A percentile compares a stretch with the other conserved stretches of the same genome.
Evolutionary conservation across 2,797 vertebrate genomes (phyloP).

Genomic region (Schizopygopsis pylzovi): DNA sequence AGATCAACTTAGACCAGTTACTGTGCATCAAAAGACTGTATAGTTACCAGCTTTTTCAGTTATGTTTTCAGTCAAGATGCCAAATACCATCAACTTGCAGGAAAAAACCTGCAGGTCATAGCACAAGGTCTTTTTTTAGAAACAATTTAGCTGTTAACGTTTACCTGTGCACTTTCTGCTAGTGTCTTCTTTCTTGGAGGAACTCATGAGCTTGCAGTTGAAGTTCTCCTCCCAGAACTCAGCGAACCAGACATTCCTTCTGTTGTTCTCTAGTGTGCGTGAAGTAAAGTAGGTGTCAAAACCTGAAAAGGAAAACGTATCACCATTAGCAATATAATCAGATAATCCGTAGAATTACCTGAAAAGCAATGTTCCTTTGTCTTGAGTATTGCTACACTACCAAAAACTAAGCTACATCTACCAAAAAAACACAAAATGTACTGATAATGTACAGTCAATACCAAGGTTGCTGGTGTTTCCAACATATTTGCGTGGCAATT

Average conservation of each 20-base stretch:
- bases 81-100: background rate
- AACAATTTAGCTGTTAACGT: background rate
- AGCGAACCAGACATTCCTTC: constrained; percentile 96
- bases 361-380: background rate
- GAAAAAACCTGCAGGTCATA: background rate
- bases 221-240: constrained; percentile 99
- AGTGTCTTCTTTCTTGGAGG: constrained; percentile 91
- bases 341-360: background rate
- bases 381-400: background rate
- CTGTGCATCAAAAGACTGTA: background rate
- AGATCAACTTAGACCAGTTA: background rate
- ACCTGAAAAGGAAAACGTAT: constrained; percentile 71
- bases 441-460: background rate
- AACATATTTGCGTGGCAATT: background rate
- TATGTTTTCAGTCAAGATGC: background rate
- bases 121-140: background rate
- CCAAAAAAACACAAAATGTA: background rate
- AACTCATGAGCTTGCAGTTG: constrained; percentile 95
- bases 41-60: too few species aligned
- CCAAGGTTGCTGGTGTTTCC: background rate
- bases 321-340: background rate
- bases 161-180: constrained; percentile 94
- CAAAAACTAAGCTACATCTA: background rate
- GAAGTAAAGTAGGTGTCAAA: constrained; percentile 93
- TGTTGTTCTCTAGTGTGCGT: constrained; percentile 92